Evolutionary conservation across 2,888 invertebrate species (phyloP).

Genomic region (Drosophila paracracens): DNA sequence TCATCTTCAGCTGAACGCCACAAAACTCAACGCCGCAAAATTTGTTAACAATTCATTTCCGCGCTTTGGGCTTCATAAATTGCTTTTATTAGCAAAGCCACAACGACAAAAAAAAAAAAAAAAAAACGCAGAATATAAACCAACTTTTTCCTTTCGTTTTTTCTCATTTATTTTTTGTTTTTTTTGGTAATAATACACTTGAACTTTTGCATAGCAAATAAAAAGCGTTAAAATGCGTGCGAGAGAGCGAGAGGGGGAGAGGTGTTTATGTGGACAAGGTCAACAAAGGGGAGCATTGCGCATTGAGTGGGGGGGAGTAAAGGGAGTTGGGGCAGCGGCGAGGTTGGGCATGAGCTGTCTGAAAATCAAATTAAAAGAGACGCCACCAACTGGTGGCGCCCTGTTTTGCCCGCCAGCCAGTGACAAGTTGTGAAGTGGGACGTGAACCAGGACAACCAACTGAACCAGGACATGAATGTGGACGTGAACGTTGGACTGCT

Average conservation of each 20-base stretch:
- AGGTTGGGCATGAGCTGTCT: constrained; percentile 44
- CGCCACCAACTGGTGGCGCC: constrained; percentile 58
- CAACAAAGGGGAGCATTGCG: not conserved
- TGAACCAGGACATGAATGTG: constrained; percentile 15
- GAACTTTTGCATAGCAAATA: constrained; percentile 80
- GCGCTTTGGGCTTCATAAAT: constrained; percentile 80
- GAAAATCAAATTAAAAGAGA: constrained; percentile 77
- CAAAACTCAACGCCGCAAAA: constrained; percentile 60
- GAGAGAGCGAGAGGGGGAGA: not conserved
- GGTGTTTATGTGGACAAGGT: constrained; percentile 11
- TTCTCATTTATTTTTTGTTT: constrained; percentile 6
- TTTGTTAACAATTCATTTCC: constrained; percentile 80
- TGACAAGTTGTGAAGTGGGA: constrained; percentile 75
- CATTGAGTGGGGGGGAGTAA: not conserved
- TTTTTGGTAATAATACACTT: constrained; percentile 74
- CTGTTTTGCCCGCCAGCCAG: constrained; percentile 68
- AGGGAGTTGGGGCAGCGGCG: not conserved
- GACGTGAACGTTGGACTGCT: constrained; percentile 3
- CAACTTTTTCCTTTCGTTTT: constrained; percentile 39
- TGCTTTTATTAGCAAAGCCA: constrained; percentile 76
- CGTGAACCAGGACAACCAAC: constrained; percentile 9
- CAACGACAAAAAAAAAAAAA: constrained; percentile 42
- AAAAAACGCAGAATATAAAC: constrained; percentile 46
- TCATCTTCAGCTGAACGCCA: constrained; percentile 35
- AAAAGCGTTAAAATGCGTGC: constrained; percentile 72